Base-by-base conservation (phyloP, 2,888 invertebrate genomes). In the Latrodectus elegans region DNA sequence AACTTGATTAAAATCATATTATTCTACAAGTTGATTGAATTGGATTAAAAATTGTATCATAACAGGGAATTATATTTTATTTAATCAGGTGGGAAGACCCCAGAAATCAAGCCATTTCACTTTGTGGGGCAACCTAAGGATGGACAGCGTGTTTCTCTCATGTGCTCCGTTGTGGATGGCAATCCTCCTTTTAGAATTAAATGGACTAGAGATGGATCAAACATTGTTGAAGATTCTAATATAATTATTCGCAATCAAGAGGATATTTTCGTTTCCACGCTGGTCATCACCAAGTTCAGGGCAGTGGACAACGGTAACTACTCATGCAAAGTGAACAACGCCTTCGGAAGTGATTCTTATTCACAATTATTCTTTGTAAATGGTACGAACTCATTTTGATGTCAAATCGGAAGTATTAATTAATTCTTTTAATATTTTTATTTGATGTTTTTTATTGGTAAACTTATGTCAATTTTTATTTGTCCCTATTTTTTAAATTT, bases 231-330 rank as follows among this genome's bases (percentile, higher is more conserved):
- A 67, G 22, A 71, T 60, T 3, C 12, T 1, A n/a, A 53, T 15
- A 70, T 8, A n/a, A 38, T 79, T 4, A 55, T 70, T 9, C 49
- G 49, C 14, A 26, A 51, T 8, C 38, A 70, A 51, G 51, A 9
- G 15, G 70, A 49, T 49, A 51, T 49, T 9, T 70, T 70, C 14
- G 51, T 70, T 60, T 74, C 74, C 12, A 73, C 51, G 2, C 38
- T 84, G 65, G 53, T 71, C 38, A 78, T 84, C 11, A n/a, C 65
- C 8, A 53, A 84, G 11, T 26, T 84, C 4, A 78, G 55, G 11
- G 53, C 78, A 52, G 64, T 52, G 10, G 68, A 67, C 52, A 84
- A 78, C 49, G 89, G 84, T 8, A 84, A 84, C 38, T 84, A 89
- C 60, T 49, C 88, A 12, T 89, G 89, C 49, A 26, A n/a, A 70